Percentiles rank a stretch among this genome's conserved stretches.
phyloP scores from a whole-genome alignment of 2,888 invertebrate species.

The Physocephala rufipes region DNA sequence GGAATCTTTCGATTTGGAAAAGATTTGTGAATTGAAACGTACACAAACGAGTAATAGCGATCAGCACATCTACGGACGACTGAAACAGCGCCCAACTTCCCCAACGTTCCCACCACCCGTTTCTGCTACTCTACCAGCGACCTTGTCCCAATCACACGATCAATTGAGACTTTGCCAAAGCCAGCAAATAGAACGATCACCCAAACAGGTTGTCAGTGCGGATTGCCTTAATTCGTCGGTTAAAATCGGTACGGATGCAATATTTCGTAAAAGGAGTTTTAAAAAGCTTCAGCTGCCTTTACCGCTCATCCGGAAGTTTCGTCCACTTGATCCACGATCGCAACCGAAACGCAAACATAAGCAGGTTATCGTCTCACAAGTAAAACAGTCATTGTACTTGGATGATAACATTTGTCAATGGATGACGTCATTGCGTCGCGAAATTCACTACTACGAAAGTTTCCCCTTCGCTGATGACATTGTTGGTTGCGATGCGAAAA shows the following conservation, averaged over 20 bases:
- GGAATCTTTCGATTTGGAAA: slow-evolving; percentile 61
- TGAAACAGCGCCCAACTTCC: slow-evolving; percentile 44
- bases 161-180: background rate
- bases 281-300: slow-evolving; percentile 42
- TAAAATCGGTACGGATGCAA: background rate
- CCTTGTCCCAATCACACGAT: slow-evolving; percentile 29
- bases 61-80: slow-evolving; percentile 62
- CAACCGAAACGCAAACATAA: background rate
- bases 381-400: slow-evolving; percentile 48
- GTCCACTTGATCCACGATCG: slow-evolving; percentile 41
- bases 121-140: slow-evolving; percentile 13
- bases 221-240: slow-evolving; percentile 12
- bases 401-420: slow-evolving; percentile 61
- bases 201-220: slow-evolving; percentile 39
- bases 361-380: slow-evolving; percentile 16
- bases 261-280: background rate
- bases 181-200: background rate
- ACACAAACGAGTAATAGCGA: slow-evolving; percentile 57
- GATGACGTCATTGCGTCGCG: slow-evolving; percentile 61
- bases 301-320: slow-evolving; percentile 49
- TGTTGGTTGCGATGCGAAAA: slow-evolving; percentile 58
- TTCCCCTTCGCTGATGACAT: slow-evolving; percentile 46
- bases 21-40: slow-evolving; percentile 60
- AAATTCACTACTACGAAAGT: slow-evolving; percentile 56
- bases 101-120: background rate